Percentiles rank a stretch among this genome's conserved stretches.
phyloP scores from a whole-genome alignment of 2,113 vertebrate species.

The Nycticebus coucang region DNA sequence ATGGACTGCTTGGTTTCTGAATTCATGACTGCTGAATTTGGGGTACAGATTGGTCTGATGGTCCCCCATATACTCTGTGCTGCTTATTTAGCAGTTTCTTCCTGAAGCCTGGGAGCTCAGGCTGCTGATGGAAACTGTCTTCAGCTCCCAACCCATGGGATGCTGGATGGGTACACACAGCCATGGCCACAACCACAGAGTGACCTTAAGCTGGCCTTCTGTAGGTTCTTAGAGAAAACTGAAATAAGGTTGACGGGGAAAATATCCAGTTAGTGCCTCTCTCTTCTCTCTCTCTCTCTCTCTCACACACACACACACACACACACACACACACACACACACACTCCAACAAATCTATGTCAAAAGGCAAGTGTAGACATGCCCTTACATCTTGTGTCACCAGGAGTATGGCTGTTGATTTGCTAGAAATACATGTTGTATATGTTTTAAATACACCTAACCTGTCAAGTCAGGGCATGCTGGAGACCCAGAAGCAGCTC shows the following conservation, averaged over 20 bases:
- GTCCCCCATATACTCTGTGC: background rate
- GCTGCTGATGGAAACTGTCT: too few species aligned
- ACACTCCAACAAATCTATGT: conserved; percentile 27
- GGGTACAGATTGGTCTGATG: background rate
- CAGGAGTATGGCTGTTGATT: conserved; percentile 5
- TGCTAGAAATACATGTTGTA: background rate
- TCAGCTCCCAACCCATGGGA: accelerated
- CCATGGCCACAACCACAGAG: background rate
- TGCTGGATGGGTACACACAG: background rate
- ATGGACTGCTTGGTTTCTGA: background rate
- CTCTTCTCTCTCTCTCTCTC: background rate
- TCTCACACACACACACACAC: background rate
- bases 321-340: background rate
- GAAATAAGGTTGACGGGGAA: conserved; percentile 17
- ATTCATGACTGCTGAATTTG: background rate
- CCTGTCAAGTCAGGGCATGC: conserved; percentile 61
- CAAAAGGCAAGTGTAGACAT: conserved; percentile 52
- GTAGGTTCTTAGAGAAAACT: background rate
- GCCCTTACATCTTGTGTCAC: conserved; percentile 12
- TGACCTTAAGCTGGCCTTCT: background rate
- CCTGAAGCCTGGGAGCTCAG: background rate
- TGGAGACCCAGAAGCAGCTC: background rate
- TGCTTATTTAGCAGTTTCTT: background rate
- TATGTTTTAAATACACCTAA: conserved; percentile 6
- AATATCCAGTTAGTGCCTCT: background rate